Base-by-base conservation (phyloP, 2,113 vertebrate genomes). In the Chlorodrepanis virens region DNA sequence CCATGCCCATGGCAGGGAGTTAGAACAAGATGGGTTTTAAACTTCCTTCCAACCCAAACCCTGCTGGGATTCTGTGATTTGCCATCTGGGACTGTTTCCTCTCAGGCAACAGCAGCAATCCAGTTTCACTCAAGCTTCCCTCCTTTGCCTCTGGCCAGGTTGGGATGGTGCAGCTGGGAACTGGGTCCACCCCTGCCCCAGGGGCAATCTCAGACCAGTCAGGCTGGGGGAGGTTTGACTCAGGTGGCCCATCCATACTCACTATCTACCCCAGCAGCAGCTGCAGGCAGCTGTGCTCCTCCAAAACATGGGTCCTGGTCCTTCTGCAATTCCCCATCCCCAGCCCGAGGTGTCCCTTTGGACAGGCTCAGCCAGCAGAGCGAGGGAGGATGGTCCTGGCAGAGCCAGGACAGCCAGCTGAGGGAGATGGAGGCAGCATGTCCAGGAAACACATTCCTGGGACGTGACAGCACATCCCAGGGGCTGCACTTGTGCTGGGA, bases 371-470 rank as follows among this genome's bases (percentile, higher is more conserved):
- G 79, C 47, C 47, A 23, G 69, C 33, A 72, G n/a, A 76, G 50
- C 0, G 0, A 78, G 60, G 56, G 29, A 47, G 74, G 64, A 13
- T 8, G 3, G 27, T 71, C 82, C 69, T 18, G 0, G 60, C 60
- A 76, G 84, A 33, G 22, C 0, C 45, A 17, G 13, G 63, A n/a
- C 57, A 45, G 44, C 1, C 13, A 65, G 70, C 1, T 6, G 49
- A 65, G 64, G 78, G 47, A 87, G 42, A 25, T 61, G 83, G 83
- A 88, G 35, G 80, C 69, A 67, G 72, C 3, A 0, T 29, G 52
- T 80, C 68, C 89, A 89, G 91, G 77, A 94, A 96, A 42, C 72
- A 72, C 94, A 93, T 96, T 96, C 95, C 87, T 1, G 1, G 87
- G 64, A 56, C 13, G 6, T 92, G 93, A 94, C 37, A 1, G 67